Percentiles rank a stretch among this genome's conserved stretches.
phyloP scores from a whole-genome alignment of 2,797 vertebrate genomes.

The Peromyscus aztecus region DNA sequence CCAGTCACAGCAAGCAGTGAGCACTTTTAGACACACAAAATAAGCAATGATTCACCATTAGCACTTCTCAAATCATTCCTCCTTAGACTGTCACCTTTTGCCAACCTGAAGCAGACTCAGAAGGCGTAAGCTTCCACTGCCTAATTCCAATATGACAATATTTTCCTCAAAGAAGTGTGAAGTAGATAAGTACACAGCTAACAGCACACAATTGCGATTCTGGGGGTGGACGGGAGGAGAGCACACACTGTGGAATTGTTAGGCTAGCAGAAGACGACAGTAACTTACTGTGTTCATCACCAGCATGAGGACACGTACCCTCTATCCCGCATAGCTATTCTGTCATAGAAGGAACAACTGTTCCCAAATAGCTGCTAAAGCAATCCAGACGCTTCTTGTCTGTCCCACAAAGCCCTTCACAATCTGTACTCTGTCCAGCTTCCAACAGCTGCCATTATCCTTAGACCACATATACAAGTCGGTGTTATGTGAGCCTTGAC shows the following conservation, averaged over 20 bases:
- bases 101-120: conserved; percentile 64
- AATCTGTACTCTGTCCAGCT: not conserved
- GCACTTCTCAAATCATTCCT: conserved; percentile 74
- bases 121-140: conserved; percentile 54
- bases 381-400: not conserved
- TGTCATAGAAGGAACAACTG: not conserved
- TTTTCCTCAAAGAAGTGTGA: conserved; percentile 59
- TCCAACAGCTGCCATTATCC: not conserved
- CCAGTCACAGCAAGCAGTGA: conserved; percentile 72
- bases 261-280: not conserved
- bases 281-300: not conserved
- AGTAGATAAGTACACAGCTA: conserved; percentile 59
- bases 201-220: not conserved
- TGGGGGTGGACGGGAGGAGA: not conserved
- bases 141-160: conserved; percentile 36
- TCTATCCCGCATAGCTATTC: not conserved
- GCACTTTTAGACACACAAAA: conserved; percentile 73
- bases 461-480: not conserved
- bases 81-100: conserved; percentile 75
- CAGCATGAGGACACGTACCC: not conserved
- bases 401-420: not conserved
- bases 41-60: conserved; percentile 75
- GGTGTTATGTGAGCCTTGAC: not conserved
- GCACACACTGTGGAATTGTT: not conserved
- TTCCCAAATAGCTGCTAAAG: not conserved